A percentile compares a stretch with the other conserved stretches of the same genome.
Conservation (phyloP, 1,140 invertebrate genomes). For the Drosophila sucinea region DNA sequence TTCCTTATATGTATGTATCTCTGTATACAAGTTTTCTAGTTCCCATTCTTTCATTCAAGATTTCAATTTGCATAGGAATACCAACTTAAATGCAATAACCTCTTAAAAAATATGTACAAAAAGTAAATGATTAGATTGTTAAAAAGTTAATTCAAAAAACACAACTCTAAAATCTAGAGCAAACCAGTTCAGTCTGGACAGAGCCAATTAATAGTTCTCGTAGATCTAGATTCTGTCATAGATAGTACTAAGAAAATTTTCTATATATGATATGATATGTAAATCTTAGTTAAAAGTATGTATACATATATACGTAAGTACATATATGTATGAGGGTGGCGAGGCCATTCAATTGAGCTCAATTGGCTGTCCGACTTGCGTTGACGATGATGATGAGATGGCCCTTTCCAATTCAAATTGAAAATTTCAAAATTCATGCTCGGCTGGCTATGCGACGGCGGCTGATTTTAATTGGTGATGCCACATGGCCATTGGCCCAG, state of each 20-base stretch:
- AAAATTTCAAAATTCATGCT: constrained; percentile 66
- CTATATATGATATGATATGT: background rate
- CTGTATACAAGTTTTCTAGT: too few species aligned
- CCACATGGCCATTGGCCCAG: constrained; percentile 47
- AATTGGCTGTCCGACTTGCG: constrained; percentile 52
- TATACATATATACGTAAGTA: constrained; percentile 21
- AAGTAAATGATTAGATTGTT: too few species aligned
- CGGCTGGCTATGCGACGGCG: constrained; percentile 26
- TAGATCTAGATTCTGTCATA: too few species aligned
- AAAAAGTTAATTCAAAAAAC: too few species aligned
- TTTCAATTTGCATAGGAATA: too few species aligned
- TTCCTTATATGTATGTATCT: too few species aligned
- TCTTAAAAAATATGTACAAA: too few species aligned
- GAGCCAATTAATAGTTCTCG: too few species aligned
- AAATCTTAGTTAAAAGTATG: constrained; percentile 11
- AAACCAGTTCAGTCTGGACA: too few species aligned
- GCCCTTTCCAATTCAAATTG: constrained; percentile 29
- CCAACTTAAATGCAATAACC: too few species aligned
- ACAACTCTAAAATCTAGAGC: too few species aligned
- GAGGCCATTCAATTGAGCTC: constrained; percentile 71
- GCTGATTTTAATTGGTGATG: constrained; percentile 73
- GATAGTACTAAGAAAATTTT: background rate
- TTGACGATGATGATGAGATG: background rate
- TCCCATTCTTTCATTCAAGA: too few species aligned
- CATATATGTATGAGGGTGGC: constrained; percentile 18